phyloP scores from a whole-genome alignment of 2,888 invertebrate genomes.

The Gonocerus acuteangulatus region DNA sequence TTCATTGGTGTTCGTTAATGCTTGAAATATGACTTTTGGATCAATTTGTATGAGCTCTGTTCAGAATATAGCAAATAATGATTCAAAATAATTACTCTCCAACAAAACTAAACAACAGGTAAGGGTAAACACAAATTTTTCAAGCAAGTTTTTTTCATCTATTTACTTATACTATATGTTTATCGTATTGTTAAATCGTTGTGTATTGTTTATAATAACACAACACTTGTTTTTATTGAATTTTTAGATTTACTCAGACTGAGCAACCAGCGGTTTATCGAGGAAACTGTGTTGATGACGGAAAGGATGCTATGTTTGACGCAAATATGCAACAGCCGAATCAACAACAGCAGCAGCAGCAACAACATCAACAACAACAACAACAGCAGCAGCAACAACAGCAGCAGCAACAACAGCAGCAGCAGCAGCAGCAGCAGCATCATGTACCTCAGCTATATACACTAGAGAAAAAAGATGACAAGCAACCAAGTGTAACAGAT shows the following conservation, averaged over 20 bases:
- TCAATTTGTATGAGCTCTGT: slow-evolving; percentile 36
- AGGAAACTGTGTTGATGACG: slow-evolving; percentile 31
- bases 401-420: slow-evolving; percentile 32
- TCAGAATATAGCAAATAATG: slow-evolving; percentile 30
- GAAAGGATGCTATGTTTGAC: slow-evolving; percentile 38
- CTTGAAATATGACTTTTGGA: slow-evolving; percentile 34
- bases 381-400: slow-evolving; percentile 30
- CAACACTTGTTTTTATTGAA: not conserved
- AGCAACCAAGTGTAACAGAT: slow-evolving; percentile 43
- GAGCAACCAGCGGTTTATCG: slow-evolving; percentile 32
- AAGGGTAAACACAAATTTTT: slow-evolving; percentile 29
- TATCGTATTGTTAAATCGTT: too few relatives aligned
- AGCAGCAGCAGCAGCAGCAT: slow-evolving; percentile 35
- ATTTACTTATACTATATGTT: too few relatives aligned
- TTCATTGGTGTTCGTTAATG: not conserved
- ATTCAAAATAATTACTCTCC: slow-evolving; percentile 29
- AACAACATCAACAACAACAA: slow-evolving; percentile 33
- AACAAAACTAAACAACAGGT: slow-evolving; percentile 30
- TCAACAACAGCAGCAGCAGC: slow-evolving; percentile 29
- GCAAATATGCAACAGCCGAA: slow-evolving; percentile 37
- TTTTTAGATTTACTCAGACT: slow-evolving; percentile 37
- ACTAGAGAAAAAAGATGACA: slow-evolving; percentile 37
- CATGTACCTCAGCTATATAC: slow-evolving; percentile 37
- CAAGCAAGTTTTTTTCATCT: too few relatives aligned
- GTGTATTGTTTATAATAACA: not conserved